phyloP scores from a whole-genome alignment of 2,797 vertebrate species.

The Sebastes taczanowskii region DNA sequence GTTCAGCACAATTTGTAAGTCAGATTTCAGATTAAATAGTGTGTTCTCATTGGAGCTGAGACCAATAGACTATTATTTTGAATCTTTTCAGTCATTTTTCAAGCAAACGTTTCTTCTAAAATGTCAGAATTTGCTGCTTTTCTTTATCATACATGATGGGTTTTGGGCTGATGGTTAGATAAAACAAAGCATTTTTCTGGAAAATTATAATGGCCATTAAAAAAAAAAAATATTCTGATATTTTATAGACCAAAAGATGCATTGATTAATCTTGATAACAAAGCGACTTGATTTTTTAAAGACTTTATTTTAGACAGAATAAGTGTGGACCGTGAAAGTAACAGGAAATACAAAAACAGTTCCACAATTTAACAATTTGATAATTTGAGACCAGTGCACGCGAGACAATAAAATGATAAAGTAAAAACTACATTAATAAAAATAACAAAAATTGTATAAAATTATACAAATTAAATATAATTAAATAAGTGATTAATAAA shows the following conservation, averaged over 20 bases:
- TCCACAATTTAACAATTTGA: too few species aligned
- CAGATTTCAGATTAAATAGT: background rate
- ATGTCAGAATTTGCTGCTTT: background rate
- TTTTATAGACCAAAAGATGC: background rate
- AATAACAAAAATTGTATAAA: too few species aligned
- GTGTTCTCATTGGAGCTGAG: background rate
- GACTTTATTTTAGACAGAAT: background rate
- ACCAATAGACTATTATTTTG: background rate
- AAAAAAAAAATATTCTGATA: background rate
- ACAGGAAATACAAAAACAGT: too few species aligned
- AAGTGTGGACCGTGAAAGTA: accelerated
- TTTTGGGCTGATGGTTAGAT: background rate
- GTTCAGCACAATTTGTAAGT: conserved; percentile 1
- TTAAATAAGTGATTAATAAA: too few species aligned
- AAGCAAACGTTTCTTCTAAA: background rate
- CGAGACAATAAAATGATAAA: too few species aligned
- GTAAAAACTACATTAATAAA: too few species aligned
- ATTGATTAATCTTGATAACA: background rate
- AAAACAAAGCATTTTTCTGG: background rate
- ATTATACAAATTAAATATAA: too few species aligned
- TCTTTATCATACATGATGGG: background rate
- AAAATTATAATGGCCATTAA: background rate
- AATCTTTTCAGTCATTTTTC: background rate
- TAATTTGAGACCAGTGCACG: too few species aligned
- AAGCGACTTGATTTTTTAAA: background rate